These are phyloP conservation scores for Diachasma alloeum DNA, from an alignment of 1,140 invertebrate species.

Conservation along the genomic window DNA sequence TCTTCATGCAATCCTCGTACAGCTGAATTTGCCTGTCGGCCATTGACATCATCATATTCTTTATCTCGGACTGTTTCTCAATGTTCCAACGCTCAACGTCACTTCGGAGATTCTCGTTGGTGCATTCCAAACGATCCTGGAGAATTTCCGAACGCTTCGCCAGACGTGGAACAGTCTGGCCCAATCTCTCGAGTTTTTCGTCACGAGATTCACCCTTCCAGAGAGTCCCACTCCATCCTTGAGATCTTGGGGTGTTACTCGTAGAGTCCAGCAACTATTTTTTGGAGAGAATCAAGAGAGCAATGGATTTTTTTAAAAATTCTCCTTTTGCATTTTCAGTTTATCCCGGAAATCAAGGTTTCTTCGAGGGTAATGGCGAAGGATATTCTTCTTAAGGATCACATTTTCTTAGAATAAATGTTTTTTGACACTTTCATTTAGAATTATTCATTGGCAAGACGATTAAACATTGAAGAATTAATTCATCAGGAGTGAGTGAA, in stretches of 20 bases:
- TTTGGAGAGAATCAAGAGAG: no score
- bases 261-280: slow-evolving; percentile 48
- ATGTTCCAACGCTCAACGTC: slow-evolving; percentile 77
- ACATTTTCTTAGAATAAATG: no score
- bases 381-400: no score
- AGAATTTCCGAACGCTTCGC: slow-evolving; percentile 68
- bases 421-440: no score
- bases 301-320: not conserved
- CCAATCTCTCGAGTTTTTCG: slow-evolving; percentile 69
- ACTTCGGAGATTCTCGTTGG: slow-evolving; percentile 76
- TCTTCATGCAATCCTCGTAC: slow-evolving; percentile 72
- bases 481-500: no score
- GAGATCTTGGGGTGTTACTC: slow-evolving; percentile 41
- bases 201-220: slow-evolving; percentile 69
- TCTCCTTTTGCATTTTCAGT: no score
- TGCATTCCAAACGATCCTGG: slow-evolving; percentile 75
- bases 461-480: no score
- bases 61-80: slow-evolving; percentile 75
- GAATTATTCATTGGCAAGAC: no score
- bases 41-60: slow-evolving; percentile 72
- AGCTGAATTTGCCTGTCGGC: slow-evolving; percentile 75
- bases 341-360: no score
- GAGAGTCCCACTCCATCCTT: slow-evolving; percentile 63
- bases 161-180: slow-evolving; percentile 65
- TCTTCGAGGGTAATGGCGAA: no score